These are phyloP conservation scores for Molanna angustata DNA, from an alignment of 2,888 invertebrate species.

Conservation along the genomic window DNA sequence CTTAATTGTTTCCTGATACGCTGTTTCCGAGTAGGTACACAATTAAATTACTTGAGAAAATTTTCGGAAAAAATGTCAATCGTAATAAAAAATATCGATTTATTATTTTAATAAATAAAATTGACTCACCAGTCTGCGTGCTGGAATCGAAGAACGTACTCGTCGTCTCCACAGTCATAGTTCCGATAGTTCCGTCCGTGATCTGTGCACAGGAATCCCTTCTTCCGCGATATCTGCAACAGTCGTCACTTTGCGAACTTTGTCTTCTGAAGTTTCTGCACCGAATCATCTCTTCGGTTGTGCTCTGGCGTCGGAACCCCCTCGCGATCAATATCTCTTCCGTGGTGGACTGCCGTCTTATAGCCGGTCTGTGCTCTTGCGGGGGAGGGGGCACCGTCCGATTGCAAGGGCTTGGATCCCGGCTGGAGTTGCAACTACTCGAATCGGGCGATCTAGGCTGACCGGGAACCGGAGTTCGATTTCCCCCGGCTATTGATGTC, in stretches of 20 bases:
- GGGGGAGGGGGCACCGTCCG: slow-evolving; percentile 51
- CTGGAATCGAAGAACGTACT: slow-evolving; percentile 91
- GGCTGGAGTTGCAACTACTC: slow-evolving; percentile 72
- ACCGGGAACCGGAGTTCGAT: slow-evolving; percentile 40
- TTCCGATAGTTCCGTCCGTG: slow-evolving; percentile 85
- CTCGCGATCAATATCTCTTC: slow-evolving; percentile 89
- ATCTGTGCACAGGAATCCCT: slow-evolving; percentile 88
- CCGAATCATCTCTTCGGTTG: slow-evolving; percentile 90
- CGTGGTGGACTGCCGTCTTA: slow-evolving; percentile 84
- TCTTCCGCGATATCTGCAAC: slow-evolving; percentile 66
- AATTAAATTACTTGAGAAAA: too few relatives aligned
- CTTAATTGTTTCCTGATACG: too few relatives aligned
- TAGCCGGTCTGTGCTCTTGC: slow-evolving; percentile 67
- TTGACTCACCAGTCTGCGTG: slow-evolving; percentile 84
- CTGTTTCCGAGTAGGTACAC: too few relatives aligned
- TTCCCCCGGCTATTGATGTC: slow-evolving; percentile 66
- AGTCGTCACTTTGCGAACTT: slow-evolving; percentile 86
- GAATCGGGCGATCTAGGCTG: slow-evolving; percentile 66
- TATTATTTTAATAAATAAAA: slow-evolving; percentile 11
- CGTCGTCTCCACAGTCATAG: slow-evolving; percentile 91
- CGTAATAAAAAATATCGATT: too few relatives aligned
- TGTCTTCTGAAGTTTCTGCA: slow-evolving; percentile 88
- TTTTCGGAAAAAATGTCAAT: neutral
- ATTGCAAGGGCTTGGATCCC: slow-evolving; percentile 82
- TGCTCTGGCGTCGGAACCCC: slow-evolving; percentile 85